These are phyloP conservation scores for Trinorchestia longiramus DNA, from an alignment of 1,140 invertebrate species.

Conservation along the genomic window DNA sequence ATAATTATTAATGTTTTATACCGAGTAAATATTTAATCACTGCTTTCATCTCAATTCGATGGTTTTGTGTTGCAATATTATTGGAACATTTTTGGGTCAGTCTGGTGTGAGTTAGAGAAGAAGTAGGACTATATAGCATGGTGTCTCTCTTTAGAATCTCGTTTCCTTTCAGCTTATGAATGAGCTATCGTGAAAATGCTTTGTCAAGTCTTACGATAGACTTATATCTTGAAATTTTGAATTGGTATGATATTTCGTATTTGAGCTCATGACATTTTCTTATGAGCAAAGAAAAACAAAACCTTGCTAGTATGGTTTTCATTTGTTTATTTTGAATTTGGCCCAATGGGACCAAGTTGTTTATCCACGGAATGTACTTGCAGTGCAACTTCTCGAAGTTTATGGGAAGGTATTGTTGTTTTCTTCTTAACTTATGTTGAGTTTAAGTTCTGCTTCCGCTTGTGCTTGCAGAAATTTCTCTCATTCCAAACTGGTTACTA, in stretches of 20 bases:
- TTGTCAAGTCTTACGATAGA: neutral
- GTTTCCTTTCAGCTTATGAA: neutral
- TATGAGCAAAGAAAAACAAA: conserved; percentile 10
- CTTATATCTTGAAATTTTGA: neutral
- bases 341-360: conserved; percentile 23
- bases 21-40: neutral
- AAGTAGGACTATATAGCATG: conserved; percentile 2
- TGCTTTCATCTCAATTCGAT: neutral
- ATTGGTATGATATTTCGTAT: neutral
- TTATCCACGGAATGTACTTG: conserved; percentile 25
- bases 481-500: neutral
- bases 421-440: neutral
- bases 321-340: conserved; percentile 36
- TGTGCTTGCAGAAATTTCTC: neutral
- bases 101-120: conserved; percentile 34
- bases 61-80: conserved; percentile 3
- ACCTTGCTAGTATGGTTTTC: neutral
- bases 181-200: neutral
- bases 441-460: neutral
- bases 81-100: conserved; percentile 29
- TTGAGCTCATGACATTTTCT: neutral
- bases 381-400: conserved; percentile 1
- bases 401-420: conserved; percentile 17
- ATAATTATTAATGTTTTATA: neutral
- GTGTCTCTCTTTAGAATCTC: neutral